Percentiles rank a stretch among this genome's conserved stretches.
phyloP scores from a whole-genome alignment of 2,113 vertebrate genomes.

The Brachirus orientalis region DNA sequence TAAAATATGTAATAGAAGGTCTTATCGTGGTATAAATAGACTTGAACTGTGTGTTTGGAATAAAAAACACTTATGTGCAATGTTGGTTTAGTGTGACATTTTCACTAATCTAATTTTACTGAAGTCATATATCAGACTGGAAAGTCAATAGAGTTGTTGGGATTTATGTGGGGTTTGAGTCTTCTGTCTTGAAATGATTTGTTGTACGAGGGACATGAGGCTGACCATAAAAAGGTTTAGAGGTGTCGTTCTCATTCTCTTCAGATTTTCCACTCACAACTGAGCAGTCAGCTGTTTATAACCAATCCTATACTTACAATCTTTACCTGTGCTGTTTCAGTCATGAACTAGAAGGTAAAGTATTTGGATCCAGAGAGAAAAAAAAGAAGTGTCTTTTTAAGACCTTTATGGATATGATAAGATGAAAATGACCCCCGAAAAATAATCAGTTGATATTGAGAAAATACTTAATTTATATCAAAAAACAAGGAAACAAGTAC shows the following conservation, averaged over 20 bases:
- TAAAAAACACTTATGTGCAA: slow-evolving; percentile 13
- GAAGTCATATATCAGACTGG: slow-evolving; percentile 59
- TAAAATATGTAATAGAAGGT: slow-evolving; percentile 25
- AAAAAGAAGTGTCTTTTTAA: too few relatives aligned
- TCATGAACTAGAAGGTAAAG: background rate
- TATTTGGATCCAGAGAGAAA: too few relatives aligned
- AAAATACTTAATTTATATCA: too few relatives aligned
- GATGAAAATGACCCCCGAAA: too few relatives aligned
- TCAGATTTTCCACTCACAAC: slow-evolving; percentile 54
- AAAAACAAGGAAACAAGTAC: too few relatives aligned
- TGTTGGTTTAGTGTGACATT: slow-evolving; percentile 45
- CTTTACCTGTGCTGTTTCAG: too few relatives aligned
- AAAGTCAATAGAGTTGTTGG: slow-evolving; percentile 73
- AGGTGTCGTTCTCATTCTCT: slow-evolving; percentile 60
- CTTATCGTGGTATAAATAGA: slow-evolving; percentile 32
- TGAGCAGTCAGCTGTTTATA: slow-evolving; percentile 38
- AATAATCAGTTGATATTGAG: too few relatives aligned
- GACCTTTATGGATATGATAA: too few relatives aligned
- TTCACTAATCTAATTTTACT: slow-evolving; percentile 40
- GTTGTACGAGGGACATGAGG: slow-evolving; percentile 59
- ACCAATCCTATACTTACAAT: background rate
- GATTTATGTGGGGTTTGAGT: slow-evolving; percentile 70
- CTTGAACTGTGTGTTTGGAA: slow-evolving; percentile 31
- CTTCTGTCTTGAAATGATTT: slow-evolving; percentile 69
- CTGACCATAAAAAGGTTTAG: slow-evolving; percentile 61